phyloP scores from a whole-genome alignment of 2,797 vertebrate genomes.

The Sebastes taczanowskii region DNA sequence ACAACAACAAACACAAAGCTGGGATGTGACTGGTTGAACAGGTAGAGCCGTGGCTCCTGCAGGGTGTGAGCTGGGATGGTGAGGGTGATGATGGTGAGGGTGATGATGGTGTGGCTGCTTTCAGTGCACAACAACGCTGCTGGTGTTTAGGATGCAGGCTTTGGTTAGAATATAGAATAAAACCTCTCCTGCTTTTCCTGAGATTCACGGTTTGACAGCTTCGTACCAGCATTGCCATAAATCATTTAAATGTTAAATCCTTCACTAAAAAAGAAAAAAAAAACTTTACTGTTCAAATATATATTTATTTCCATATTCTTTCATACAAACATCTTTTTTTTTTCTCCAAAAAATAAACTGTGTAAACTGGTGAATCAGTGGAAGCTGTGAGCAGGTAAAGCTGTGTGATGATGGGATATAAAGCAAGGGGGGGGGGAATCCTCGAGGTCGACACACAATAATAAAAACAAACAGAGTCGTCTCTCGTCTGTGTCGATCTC shows the following conservation, averaged over 20 bases:
- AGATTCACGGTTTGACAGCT: neutral
- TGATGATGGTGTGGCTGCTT: neutral
- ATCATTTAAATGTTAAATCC: neutral
- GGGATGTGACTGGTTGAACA: slow-evolving; percentile 23
- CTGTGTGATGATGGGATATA: slow-evolving; percentile 53
- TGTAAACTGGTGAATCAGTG: slow-evolving; percentile 61
- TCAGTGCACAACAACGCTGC: neutral
- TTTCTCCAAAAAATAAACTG: slow-evolving; percentile 66
- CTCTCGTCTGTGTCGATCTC: slow-evolving; percentile 46
- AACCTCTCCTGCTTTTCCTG: neutral
- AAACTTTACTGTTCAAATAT: slow-evolving; percentile 71
- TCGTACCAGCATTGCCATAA: neutral
- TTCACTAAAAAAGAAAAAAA: slow-evolving; percentile 16
- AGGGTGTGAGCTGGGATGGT: neutral
- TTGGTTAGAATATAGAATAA: neutral
- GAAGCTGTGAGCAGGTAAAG: slow-evolving; percentile 73
- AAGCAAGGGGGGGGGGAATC: slow-evolving; percentile 27
- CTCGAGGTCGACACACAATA: slow-evolving; percentile 38
- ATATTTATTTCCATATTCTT: slow-evolving; percentile 77
- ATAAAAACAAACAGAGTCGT: slow-evolving; percentile 17
- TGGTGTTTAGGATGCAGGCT: neutral
- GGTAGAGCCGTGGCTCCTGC: neutral
- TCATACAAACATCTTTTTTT: slow-evolving; percentile 75
- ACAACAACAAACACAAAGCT: slow-evolving; percentile 22
- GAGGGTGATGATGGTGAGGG: too few species aligned